phyloP scores from a whole-genome alignment of 2,888 invertebrate species.

The Mermis nigrescens region DNA sequence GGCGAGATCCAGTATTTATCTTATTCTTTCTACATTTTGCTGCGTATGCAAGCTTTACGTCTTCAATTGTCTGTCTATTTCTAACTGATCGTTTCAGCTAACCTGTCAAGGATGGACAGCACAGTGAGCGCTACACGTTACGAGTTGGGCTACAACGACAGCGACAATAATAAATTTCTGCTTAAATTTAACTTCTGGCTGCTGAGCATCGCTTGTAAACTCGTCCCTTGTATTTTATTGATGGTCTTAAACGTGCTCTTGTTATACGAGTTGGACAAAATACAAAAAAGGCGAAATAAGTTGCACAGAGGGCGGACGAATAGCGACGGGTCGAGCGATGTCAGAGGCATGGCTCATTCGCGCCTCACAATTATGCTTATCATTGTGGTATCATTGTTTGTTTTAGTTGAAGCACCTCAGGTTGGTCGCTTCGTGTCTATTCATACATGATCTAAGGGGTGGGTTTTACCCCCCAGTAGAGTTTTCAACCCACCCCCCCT shows the following conservation, averaged over 20 bases:
- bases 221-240: constrained; percentile 8
- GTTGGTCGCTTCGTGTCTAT: too few species aligned
- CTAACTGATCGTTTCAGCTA: too few species aligned
- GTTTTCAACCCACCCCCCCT: too few species aligned
- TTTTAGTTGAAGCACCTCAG: constrained; percentile 5
- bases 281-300: neutral
- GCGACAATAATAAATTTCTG: neutral
- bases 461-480: too few species aligned
- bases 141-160: too few species aligned
- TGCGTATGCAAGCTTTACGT: too few species aligned
- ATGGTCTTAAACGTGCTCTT: constrained; percentile 14
- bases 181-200: neutral
- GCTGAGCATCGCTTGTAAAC: neutral
- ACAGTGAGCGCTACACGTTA: too few species aligned
- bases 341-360: neutral
- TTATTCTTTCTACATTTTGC: too few species aligned
- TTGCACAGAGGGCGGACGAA: neutral
- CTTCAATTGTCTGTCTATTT: too few species aligned
- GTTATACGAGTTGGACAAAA: neutral
- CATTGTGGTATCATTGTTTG: neutral
- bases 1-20: too few species aligned
- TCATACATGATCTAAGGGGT: too few species aligned
- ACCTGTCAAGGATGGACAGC: too few species aligned
- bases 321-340: neutral
- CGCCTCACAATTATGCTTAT: neutral